phyloP scores from a whole-genome alignment of 1,140 invertebrate genomes.

The Venturia canescens region DNA sequence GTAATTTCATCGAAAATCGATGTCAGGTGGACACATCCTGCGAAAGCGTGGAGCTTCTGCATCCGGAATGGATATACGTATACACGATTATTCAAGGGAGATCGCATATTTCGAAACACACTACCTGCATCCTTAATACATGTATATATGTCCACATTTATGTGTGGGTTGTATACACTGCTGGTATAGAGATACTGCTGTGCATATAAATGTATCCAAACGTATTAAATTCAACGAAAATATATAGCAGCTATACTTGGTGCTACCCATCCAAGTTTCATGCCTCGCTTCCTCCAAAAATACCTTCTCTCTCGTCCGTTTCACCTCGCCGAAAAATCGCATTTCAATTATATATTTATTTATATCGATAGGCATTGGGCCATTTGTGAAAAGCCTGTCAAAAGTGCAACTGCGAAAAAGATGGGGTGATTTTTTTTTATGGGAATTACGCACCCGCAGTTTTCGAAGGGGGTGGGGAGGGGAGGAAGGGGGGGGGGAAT shows the following conservation, averaged over 20 bases:
- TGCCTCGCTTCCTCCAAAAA: constrained; percentile 24
- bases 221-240: constrained; percentile 4
- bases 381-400: too few species aligned
- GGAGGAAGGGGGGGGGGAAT: not conserved
- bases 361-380: not conserved
- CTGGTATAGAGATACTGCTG: too few species aligned
- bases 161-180: not conserved
- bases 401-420: too few species aligned
- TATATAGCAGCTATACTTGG: not conserved
- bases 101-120: constrained; percentile 14
- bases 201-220: not conserved
- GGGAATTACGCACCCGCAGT: too few species aligned
- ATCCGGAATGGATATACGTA: constrained; percentile 43
- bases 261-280: not conserved
- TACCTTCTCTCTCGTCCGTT: not conserved
- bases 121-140: not conserved
- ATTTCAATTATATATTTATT: not conserved
- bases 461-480: too few species aligned
- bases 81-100: not conserved
- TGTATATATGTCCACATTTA: not conserved
- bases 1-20: constrained; percentile 62
- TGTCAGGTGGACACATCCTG: constrained; percentile 31
- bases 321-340: not conserved
- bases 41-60: not conserved
- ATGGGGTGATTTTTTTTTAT: too few species aligned